phyloP scores from a whole-genome alignment of 2,797 vertebrate genomes.

The Cossypha niveicapilla region DNA sequence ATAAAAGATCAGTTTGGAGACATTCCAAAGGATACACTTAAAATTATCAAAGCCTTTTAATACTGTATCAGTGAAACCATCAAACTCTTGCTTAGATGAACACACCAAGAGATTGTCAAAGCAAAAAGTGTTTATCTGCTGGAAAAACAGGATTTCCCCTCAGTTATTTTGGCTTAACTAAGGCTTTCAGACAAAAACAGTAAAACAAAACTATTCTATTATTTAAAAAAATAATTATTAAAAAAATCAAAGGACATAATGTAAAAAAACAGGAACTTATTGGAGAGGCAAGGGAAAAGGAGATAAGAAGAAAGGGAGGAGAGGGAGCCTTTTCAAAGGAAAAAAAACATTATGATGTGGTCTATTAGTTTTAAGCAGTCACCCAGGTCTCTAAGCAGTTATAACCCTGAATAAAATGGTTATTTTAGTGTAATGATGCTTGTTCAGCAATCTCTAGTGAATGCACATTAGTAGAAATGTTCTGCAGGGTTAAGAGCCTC shows the following conservation, averaged over 20 bases:
- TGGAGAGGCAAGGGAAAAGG: not conserved
- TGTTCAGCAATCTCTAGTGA: not conserved
- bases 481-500: not conserved
- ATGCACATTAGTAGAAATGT: not conserved
- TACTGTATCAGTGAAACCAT: not conserved
- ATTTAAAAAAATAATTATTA: not conserved
- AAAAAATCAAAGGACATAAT: not conserved
- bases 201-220: slow-evolving; percentile 18
- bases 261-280: not conserved
- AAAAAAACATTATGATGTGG: not conserved
- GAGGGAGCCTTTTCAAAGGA: not conserved
- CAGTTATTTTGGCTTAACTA: not conserved
- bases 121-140: not conserved
- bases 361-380: not conserved
- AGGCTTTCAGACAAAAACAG: slow-evolving; percentile 14
- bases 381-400: not conserved
- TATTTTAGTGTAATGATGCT: not conserved
- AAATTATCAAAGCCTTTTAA: slow-evolving; percentile 16
- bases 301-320: not conserved
- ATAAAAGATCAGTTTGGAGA: slow-evolving; percentile 22
- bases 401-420: not conserved
- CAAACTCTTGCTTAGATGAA: slow-evolving; percentile 35
- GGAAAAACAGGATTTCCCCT: slow-evolving; percentile 7
- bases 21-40: not conserved
- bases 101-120: slow-evolving; percentile 35